Evolutionary conservation across 2,113 vertebrate genomes (phyloP), one percentile per base, ranked within the genome.

Genomic region (Nestor notabilis): DNA sequence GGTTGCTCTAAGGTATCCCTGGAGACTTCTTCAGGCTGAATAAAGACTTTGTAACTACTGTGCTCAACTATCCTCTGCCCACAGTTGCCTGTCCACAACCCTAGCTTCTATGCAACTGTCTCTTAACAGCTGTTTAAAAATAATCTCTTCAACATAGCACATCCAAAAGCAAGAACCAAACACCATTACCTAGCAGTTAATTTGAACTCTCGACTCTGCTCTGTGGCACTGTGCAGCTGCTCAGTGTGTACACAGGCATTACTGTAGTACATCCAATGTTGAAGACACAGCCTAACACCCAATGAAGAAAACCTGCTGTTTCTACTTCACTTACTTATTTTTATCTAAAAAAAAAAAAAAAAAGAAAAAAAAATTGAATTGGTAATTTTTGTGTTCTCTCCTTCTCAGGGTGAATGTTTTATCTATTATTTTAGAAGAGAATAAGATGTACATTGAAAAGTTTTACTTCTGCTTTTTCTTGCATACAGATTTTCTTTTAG

Each of bases 81-180:
- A 63, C 4, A 14, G 0, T 0, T 9, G 37, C 5, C 13, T 56
- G 41, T 41, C 50, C 33, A 61, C 55, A 83, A 19, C 7, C 4
- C n/a, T 28, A 77, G 17, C 21, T 41, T 49, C 25, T 47, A 17
- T 5, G 24, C 27, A 53, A 28, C 41, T 1, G 1, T 43, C 28
- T 72, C 46, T 77, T 61, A 61, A 72, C 2, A 50, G 21, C 47
- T 15, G 3, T n/a, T 44, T 58, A 29, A 58, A 47, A 86, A 49
- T 41, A 52, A 31, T 0, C 24, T 75, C 25, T 64, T 58, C 29
- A 47, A 29, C 17, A 47, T 3, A 70, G 63, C 24, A 63, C 41
- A 80, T 21, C 23, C 60, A 63, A 68, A 25, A 63, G 27, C 16
- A 49, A 75, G 29, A 55, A 56, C 43, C 7, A 41, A 50, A 64